Evolutionary conservation across 2,113 vertebrate genomes (phyloP).

Genomic region (Oryzias woworae): DNA sequence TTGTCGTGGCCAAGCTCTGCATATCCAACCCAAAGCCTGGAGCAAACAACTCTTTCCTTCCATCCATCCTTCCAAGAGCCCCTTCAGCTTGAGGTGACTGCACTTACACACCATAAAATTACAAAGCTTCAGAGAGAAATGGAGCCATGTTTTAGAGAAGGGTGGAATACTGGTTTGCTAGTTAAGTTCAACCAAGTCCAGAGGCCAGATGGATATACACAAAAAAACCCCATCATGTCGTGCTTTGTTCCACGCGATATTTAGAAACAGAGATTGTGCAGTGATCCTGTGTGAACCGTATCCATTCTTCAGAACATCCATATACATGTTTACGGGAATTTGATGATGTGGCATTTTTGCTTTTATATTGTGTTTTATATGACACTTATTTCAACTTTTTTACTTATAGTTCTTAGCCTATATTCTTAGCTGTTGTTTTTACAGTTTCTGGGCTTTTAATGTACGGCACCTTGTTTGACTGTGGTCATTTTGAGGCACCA

Average conservation of each 20-base stretch:
- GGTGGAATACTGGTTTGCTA: constrained; percentile 10
- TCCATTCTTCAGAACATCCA: not conserved
- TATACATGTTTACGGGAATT: not conserved
- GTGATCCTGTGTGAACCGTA: not conserved
- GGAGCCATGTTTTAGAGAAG: constrained; percentile 36
- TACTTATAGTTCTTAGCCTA: too few relatives aligned
- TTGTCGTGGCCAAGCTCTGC: constrained; percentile 36
- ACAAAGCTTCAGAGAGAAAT: constrained; percentile 48
- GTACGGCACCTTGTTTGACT: too few relatives aligned
- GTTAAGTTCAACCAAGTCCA: constrained; percentile 7
- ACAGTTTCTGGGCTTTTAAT: too few relatives aligned
- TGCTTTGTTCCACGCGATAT: not conserved
- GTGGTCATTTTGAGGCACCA: too few relatives aligned
- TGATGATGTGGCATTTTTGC: too few relatives aligned
- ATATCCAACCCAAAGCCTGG: constrained; percentile 41
- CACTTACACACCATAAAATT: constrained; percentile 59
- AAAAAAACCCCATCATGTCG: not conserved
- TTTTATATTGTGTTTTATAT: too few relatives aligned
- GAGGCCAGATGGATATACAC: not conserved
- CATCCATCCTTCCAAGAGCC: constrained; percentile 61
- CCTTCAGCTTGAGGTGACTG: constrained; percentile 53
- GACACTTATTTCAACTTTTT: too few relatives aligned
- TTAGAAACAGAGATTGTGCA: not conserved
- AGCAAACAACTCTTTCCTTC: constrained; percentile 67
- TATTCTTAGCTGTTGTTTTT: too few relatives aligned